A percentile compares a stretch with the other conserved stretches of the same genome.
Conservation (phyloP, 2,888 invertebrate species). For the Tanypteryx hageni region DNA sequence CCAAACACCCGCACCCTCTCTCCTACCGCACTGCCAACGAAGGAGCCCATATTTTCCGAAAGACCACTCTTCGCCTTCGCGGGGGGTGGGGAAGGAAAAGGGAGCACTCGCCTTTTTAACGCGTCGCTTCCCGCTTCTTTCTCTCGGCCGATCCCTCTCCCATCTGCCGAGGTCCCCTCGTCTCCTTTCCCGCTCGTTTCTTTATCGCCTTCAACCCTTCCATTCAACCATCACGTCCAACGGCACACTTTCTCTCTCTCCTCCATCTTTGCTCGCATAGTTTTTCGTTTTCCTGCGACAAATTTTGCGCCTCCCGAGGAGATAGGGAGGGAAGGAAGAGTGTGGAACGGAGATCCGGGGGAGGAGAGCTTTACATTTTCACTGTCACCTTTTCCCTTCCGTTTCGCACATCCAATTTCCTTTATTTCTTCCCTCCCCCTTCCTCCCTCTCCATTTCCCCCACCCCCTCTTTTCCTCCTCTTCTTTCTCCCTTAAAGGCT, state of each 20-base stretch:
- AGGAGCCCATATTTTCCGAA: not conserved
- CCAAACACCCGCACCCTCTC: not conserved
- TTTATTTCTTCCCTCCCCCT: constrained; percentile 64
- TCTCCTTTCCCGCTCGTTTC: constrained; percentile 48
- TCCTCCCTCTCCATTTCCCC: constrained; percentile 31
- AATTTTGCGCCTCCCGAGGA: constrained; percentile 12
- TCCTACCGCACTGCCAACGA: not conserved
- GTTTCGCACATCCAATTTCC: constrained; percentile 51
- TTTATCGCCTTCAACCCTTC: not conserved
- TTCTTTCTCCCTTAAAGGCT: constrained; percentile 66
- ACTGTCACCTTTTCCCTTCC: constrained; percentile 49
- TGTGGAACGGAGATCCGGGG: not conserved
- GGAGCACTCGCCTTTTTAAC: not conserved
- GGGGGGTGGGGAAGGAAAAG: not conserved
- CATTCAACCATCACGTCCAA: constrained; percentile 24
- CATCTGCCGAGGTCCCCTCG: constrained; percentile 35
- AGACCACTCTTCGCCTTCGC: not conserved
- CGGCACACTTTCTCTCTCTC: constrained; percentile 20
- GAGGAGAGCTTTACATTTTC: constrained; percentile 41
- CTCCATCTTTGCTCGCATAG: not conserved
- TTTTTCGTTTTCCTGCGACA: constrained; percentile 24
- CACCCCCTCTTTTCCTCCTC: constrained; percentile 49
- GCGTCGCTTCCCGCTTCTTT: constrained; percentile 65
- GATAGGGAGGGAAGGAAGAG: not conserved
- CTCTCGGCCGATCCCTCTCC: constrained; percentile 60